These are phyloP conservation scores for Wiebesia pumilae DNA, from an alignment of 1,140 invertebrate species.

Conservation along the genomic window DNA sequence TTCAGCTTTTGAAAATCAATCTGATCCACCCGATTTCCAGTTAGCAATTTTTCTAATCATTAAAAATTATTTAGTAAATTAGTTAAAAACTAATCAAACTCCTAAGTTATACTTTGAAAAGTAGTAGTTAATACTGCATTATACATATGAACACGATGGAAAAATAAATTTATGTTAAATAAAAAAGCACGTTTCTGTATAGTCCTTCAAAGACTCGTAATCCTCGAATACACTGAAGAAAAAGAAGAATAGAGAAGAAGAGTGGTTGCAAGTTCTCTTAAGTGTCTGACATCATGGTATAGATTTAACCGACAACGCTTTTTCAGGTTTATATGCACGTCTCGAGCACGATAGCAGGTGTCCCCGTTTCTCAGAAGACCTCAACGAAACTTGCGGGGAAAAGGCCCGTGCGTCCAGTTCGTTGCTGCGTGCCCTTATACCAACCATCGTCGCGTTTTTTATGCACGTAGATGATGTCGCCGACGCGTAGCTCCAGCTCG, in stretches of 20 bases:
- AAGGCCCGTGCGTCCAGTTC: slow-evolving; percentile 92
- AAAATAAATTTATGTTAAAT: background rate
- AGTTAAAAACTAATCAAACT: background rate
- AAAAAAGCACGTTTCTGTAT: background rate
- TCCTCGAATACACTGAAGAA: background rate
- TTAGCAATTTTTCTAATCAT: background rate
- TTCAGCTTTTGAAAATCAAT: background rate
- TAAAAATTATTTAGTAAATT: background rate
- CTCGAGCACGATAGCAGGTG: slow-evolving; percentile 68
- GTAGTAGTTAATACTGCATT: background rate
- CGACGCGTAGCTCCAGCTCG: slow-evolving; percentile 90
- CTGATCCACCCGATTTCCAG: background rate
- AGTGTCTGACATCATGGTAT: too few relatives aligned
- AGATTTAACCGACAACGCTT: background rate
- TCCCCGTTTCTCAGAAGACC: slow-evolving; percentile 76
- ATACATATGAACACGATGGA: background rate
- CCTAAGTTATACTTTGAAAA: background rate
- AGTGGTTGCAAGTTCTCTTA: too few relatives aligned
- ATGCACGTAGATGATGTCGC: slow-evolving; percentile 93
- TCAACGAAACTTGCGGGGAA: slow-evolving; percentile 97
- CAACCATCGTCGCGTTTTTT: slow-evolving; percentile 95
- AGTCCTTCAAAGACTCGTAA: background rate
- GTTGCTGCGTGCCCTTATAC: slow-evolving; percentile 94
- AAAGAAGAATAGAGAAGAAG: background rate
- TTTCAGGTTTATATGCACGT: slow-evolving; percentile 69